Base-by-base conservation (phyloP, 2,113 vertebrate species). In the Calyptomena viridis region DNA sequence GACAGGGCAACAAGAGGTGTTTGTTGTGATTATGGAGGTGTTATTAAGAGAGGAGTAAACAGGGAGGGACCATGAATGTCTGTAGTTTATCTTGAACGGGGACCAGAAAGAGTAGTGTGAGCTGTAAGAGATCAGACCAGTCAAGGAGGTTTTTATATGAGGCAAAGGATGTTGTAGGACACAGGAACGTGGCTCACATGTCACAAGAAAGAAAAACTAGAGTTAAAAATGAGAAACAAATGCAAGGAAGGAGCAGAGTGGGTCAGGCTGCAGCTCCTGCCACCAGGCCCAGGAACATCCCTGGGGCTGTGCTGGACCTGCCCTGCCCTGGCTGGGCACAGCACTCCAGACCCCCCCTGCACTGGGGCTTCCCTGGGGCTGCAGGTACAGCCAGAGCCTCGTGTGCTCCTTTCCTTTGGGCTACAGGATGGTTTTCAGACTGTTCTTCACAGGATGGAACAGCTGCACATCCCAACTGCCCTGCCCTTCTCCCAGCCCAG, bases 331-430 rank as follows among this genome's bases (percentile, higher is more conserved):
- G 50, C 39, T 28, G 47, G 39, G 59, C 39, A 52, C 13, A 27
- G 35, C 5, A 33, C 13, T 19, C 2, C 17, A 52, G 77, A 55
- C 21, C 25, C 21, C 14, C 3, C 16, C 46, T 31, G 35, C 24
- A 49, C 16, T 12, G 35, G 4, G 14, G 35, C 46, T 17, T 30
- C 56, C 64, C 85, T 62, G 19, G 1, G 10, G 14, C 68, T 56
- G 9, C 3, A 6, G 50, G 39, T 15, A 25, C 37, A 63, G 33
- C 11, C 42, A 68, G 60, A 42, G 58, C 40, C 64, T n/a, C 0
- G 0, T 0, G 7, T n/a, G n/a, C 66, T 44, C n/a, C 60, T 25
- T 37, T 56, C 55, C 66, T 33, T 8, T 22, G 17, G 35, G 15
- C 19, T 27, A 5, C 23, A 28, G 49, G 39, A 52, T 2, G 2